A percentile compares a stretch with the other conserved stretches of the same genome.
phyloP scores from a whole-genome alignment of 2,888 invertebrate species.

The Pterostichus niger region DNA sequence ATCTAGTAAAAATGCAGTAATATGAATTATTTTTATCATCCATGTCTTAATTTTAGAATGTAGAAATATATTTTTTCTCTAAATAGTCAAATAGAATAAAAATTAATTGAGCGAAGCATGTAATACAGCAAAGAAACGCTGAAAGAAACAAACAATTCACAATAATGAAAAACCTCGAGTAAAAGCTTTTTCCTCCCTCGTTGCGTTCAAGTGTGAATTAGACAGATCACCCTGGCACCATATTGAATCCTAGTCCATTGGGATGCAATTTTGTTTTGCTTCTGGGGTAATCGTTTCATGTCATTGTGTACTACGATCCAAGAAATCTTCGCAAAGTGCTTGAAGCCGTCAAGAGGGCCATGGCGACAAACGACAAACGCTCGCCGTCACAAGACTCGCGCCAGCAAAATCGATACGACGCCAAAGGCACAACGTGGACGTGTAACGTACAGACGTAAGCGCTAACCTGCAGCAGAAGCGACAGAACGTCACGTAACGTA shows the following conservation, averaged over 20 bases:
- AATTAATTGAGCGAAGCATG: too few relatives aligned
- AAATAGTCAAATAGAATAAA: too few relatives aligned
- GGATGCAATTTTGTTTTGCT: slow-evolving; percentile 38
- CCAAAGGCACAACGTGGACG: slow-evolving; percentile 43
- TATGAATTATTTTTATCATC: too few relatives aligned
- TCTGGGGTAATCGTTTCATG: slow-evolving; percentile 41
- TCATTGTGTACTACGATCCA: slow-evolving; percentile 36
- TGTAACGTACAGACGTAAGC: not conserved
- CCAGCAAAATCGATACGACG: slow-evolving; percentile 46
- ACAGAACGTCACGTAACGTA: too few relatives aligned
- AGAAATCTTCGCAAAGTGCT: slow-evolving; percentile 49
- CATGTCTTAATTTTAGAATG: too few relatives aligned
- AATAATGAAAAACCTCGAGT: not conserved
- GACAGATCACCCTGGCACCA: slow-evolving; percentile 26
- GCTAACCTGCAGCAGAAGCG: too few relatives aligned
- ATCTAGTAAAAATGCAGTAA: too few relatives aligned
- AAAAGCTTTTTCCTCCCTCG: too few relatives aligned
- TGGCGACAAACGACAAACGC: slow-evolving; percentile 57
- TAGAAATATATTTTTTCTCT: too few relatives aligned
- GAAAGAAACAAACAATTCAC: not conserved
- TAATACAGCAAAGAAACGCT: too few relatives aligned
- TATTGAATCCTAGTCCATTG: slow-evolving; percentile 33
- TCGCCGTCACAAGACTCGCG: slow-evolving; percentile 26
- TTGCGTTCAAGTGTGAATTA: slow-evolving; percentile 19
- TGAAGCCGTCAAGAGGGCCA: slow-evolving; percentile 41